Conservation (phyloP, 2,797 vertebrate genomes). For the Luscinia luscinia region DNA sequence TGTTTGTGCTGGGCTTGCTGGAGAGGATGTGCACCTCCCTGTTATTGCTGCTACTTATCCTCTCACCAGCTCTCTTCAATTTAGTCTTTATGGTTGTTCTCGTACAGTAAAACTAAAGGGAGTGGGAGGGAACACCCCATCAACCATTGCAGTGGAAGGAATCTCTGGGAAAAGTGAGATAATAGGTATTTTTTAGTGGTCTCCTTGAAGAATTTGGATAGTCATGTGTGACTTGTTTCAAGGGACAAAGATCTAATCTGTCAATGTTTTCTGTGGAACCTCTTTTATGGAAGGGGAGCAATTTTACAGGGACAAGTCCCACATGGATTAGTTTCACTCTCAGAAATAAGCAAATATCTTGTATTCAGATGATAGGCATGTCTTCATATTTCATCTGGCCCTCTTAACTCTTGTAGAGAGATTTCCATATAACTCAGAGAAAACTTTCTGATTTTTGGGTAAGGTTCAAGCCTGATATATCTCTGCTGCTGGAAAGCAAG, state of each 20-base stretch:
- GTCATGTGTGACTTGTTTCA: neutral
- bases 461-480: neutral
- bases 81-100: neutral
- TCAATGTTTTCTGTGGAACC: neutral
- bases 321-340: neutral
- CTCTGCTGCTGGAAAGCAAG: neutral
- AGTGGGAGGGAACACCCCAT: neutral
- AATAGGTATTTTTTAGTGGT: neutral
- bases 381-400: neutral
- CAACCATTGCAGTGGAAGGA: neutral
- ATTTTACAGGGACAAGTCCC: neutral
- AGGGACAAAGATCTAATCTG: neutral
- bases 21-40: neutral
- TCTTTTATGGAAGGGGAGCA: neutral
- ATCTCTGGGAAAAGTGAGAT: neutral
- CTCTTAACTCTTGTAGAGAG: neutral
- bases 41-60: neutral
- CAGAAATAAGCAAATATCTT: neutral
- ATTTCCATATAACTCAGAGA: neutral
- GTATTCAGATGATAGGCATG: neutral
- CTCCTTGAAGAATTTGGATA: neutral
- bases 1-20: neutral
- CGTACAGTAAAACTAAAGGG: neutral
- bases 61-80: neutral
- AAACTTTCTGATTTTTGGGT: neutral